These are phyloP conservation scores for Nephrotoma flavescens DNA, from an alignment of 2,888 invertebrate genomes.

Conservation along the genomic window DNA sequence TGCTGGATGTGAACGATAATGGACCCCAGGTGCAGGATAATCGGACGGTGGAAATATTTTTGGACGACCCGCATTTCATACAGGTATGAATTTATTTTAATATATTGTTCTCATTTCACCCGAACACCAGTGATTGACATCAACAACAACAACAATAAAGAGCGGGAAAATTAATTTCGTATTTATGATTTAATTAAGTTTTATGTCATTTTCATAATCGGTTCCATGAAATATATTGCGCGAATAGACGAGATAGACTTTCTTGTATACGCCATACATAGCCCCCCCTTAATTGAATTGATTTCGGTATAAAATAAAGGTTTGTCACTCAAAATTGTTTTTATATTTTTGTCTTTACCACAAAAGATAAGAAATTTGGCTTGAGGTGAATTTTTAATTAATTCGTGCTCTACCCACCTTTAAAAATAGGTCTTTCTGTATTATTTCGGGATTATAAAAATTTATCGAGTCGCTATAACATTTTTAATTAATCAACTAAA, in stretches of 20 bases:
- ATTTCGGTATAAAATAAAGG: too few relatives aligned
- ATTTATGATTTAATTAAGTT: background rate
- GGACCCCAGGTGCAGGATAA: slow-evolving; percentile 55
- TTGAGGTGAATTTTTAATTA: too few relatives aligned
- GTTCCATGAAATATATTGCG: background rate
- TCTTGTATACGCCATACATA: background rate
- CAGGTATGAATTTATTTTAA: slow-evolving; percentile 17
- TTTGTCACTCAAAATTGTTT: too few relatives aligned
- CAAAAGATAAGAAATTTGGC: too few relatives aligned
- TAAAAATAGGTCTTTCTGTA: too few relatives aligned
- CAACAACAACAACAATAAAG: background rate
- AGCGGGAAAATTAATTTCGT: background rate
- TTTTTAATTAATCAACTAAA: background rate
- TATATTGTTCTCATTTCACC: too few relatives aligned
- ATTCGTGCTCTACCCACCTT: too few relatives aligned
- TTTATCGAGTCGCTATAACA: too few relatives aligned
- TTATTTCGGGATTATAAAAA: too few relatives aligned
- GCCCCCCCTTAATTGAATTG: too few relatives aligned
- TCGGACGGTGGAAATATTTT: slow-evolving; percentile 19
- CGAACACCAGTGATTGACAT: background rate
- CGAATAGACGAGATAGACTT: background rate
- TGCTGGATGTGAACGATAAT: slow-evolving; percentile 86
- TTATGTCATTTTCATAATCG: background rate
- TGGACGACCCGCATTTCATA: slow-evolving; percentile 26
- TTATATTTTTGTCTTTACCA: too few relatives aligned